A percentile compares a stretch with the other conserved stretches of the same genome.
These are phyloP conservation scores for Lophius americanus DNA, from an alignment of 2,797 vertebrate species.

Conservation along the genomic window DNA sequence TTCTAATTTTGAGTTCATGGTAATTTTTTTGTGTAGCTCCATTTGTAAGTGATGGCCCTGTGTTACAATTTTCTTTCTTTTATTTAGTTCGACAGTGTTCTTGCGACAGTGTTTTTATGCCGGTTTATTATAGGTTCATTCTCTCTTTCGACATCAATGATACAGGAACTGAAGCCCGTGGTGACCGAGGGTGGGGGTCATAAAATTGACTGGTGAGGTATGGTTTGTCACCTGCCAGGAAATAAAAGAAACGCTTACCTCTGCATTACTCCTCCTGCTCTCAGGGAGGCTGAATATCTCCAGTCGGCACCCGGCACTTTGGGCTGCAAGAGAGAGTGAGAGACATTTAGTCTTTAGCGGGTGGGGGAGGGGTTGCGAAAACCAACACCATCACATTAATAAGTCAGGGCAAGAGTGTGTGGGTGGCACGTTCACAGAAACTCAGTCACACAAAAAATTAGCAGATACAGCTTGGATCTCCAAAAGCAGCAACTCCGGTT, in stretches of 20 bases:
- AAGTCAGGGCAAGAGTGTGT: conserved; percentile 60
- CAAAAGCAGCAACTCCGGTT: not conserved
- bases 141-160: too few relatives aligned
- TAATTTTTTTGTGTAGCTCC: too few relatives aligned
- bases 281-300: conserved; percentile 97
- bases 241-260: conserved; percentile 81
- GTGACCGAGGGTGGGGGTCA: too few relatives aligned
- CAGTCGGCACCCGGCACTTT: conserved; percentile 92
- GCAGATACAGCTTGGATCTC: conserved; percentile 32
- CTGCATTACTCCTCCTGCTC: conserved; percentile 93
- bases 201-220: not conserved
- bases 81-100: too few relatives aligned
- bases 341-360: conserved; percentile 69
- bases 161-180: too few relatives aligned
- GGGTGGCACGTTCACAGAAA: conserved; percentile 24
- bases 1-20: too few relatives aligned
- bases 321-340: conserved; percentile 87
- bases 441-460: conserved; percentile 19
- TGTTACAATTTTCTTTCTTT: too few relatives aligned
- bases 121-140: too few relatives aligned
- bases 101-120: too few relatives aligned
- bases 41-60: too few relatives aligned
- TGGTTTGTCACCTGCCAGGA: conserved; percentile 12
- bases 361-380: conserved; percentile 25
- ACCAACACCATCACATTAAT: conserved; percentile 70